Conservation (phyloP, 1,140 invertebrate species). For the Drosophila auraria region DNA sequence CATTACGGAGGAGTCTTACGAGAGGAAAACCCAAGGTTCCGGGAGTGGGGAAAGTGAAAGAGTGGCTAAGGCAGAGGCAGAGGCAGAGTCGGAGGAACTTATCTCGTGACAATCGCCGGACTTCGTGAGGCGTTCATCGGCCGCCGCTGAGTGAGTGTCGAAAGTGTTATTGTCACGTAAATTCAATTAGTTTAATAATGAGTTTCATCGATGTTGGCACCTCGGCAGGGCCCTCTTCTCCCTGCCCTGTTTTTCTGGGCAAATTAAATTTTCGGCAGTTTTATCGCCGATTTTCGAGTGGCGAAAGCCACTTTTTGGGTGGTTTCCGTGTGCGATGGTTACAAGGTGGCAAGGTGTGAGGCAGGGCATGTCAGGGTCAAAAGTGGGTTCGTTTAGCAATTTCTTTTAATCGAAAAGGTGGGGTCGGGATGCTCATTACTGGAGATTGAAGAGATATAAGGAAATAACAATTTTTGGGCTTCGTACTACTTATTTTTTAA, state of each 20-base stretch:
- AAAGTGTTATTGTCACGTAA: slow-evolving; percentile 83
- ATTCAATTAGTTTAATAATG: slow-evolving; percentile 82
- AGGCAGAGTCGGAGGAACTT: slow-evolving; percentile 26
- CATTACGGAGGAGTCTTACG: slow-evolving; percentile 51
- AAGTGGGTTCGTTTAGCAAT: background rate
- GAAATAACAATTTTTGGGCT: background rate
- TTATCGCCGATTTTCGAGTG: slow-evolving; percentile 31
- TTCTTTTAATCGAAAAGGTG: background rate
- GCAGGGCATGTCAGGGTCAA: background rate
- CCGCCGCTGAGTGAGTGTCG: slow-evolving; percentile 29
- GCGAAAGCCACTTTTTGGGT: slow-evolving; percentile 24
- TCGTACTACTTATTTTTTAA: background rate
- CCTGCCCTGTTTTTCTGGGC: background rate
- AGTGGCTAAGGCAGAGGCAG: background rate
- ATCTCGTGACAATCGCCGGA: slow-evolving; percentile 73
- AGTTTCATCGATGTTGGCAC: slow-evolving; percentile 79
- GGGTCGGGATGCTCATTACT: background rate
- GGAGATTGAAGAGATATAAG: background rate
- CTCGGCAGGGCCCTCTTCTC: slow-evolving; percentile 31
- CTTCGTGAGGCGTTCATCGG: slow-evolving; percentile 30
- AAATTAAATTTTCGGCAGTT: slow-evolving; percentile 20
- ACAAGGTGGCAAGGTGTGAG: slow-evolving; percentile 11
- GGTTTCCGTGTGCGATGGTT: background rate
- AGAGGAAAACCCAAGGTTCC: slow-evolving; percentile 7
- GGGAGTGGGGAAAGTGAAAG: slow-evolving; percentile 7